Evolutionary conservation across 2,797 vertebrate species (phyloP), one percentile per base, ranked within the genome.

Genomic region (Cossypha niveicapilla): DNA sequence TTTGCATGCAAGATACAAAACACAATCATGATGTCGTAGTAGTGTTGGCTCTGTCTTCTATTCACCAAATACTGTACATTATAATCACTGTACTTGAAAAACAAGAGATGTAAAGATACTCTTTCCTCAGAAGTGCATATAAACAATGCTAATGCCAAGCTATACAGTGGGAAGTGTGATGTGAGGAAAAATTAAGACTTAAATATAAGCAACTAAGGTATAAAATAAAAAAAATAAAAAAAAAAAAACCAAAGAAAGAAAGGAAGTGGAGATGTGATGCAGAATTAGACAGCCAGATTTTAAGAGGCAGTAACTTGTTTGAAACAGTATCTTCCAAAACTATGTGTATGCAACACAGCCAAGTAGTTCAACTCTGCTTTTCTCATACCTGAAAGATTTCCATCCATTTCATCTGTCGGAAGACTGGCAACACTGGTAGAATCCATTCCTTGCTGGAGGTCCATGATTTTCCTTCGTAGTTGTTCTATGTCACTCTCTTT

Each of bases 401-500:
- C 98, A 98, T 99, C 99, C 0, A 96, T 98, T 94, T 99, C 99
- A 83, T 99, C 99, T 6, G 98, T 71, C 79, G 98, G 99, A 92
- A 99, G 97, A 96, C 99, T 99, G 94, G 98, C 98, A 85, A 99
- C 97, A 50, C 99, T 99, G 28, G 99, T 99, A 92, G 98, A 99
- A 86, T 99, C 99, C 97, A 99, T 98, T 79, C 99, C 98, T 91
- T 98, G 98, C 90, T 99, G 99, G 88, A 99, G 97, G 91, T 99
- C 99, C 44, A 98, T 97, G 72, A 99, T 98, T 94, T 99, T 99
- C 94, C 99, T 98, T 27, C 98, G 97, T 3, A 99, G 97, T 77
- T 99, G 99, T 95, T 99, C 99, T 85, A 99, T 99, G 96, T 99
- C 99, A 45, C 99, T 99, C 96, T 99, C 99, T 96, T 99, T 99